Evolutionary conservation across 2,113 vertebrate genomes (phyloP), one percentile per base, ranked within the genome.

Genomic region (Upupa epops): DNA sequence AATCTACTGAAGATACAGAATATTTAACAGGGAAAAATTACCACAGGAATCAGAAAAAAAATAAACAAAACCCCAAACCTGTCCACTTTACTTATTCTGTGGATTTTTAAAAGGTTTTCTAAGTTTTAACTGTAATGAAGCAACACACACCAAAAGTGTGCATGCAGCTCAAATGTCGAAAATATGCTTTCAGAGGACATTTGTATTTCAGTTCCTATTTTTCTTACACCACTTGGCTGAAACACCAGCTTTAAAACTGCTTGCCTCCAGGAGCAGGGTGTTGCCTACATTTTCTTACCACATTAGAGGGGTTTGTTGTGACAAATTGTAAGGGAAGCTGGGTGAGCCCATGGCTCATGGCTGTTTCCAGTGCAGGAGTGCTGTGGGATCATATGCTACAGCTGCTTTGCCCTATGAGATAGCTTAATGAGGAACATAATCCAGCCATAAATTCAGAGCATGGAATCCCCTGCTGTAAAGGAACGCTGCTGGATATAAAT

Each of bases 381-480:
- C 92, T 91, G 91, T 29, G 82, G 71, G 42, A 73, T 68, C 88
- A 40, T 77, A 91, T 91, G 88, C 85, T 74, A 63, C 85, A 83
- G 79, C 68, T 70, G 79, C 79, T 92, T 89, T 87, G 75, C 91
- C 79, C 91, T 86, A 25, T 51, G 76, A 83, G 45, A 26, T 51
- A 76, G 56, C 79, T 80, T 80, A 77, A 84, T 90, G 52, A 74
- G 64, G 60, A 52, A 55, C 21, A 45, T 64, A 88, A 95, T 74
- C 68, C 69, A 91, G 48, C 60, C 75, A 74, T 94, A 94, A 91
- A 93, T 88, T 76, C 79, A 73, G 59, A 59, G 70, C 68, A 64
- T 77, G 73, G 89, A 83, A 94, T 88, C 64, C 75, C 72, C 60
- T 83, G 63, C 84, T 91, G 82, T 37, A 91, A 75, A 88, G 88